Evolutionary conservation across 2,113 vertebrate species (phyloP).

Genomic region (Onychorhynchus coronatus): DNA sequence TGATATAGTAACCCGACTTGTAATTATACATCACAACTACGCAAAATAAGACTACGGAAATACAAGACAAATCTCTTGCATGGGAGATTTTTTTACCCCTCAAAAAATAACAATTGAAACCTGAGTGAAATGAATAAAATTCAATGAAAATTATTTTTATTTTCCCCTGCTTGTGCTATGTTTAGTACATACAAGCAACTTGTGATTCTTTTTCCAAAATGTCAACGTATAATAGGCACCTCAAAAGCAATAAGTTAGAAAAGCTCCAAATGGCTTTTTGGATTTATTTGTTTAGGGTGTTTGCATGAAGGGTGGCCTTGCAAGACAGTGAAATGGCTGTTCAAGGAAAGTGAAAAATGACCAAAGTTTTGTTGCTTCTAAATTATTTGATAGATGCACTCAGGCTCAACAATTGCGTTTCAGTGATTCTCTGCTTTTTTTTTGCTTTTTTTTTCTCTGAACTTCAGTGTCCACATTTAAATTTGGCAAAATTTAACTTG

Average conservation of each 20-base stretch:
- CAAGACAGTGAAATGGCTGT: neutral
- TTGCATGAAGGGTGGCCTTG: neutral
- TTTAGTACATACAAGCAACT: neutral
- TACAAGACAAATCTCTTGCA: neutral
- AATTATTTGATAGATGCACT: constrained; percentile 21
- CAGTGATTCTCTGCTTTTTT: neutral
- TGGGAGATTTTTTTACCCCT: neutral
- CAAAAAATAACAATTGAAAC: neutral
- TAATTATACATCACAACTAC: neutral
- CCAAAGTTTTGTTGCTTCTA: neutral
- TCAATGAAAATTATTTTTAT: neutral
- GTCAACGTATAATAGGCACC: neutral
- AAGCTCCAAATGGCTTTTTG: neutral
- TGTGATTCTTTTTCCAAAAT: neutral
- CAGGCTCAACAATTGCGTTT: neutral
- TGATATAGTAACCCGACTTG: neutral
- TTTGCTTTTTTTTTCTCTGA: neutral
- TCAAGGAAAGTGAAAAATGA: constrained; percentile 12
- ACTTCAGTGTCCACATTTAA: neutral
- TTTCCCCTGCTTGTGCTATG: neutral
- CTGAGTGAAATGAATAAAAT: neutral
- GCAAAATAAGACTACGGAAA: neutral
- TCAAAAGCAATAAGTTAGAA: neutral
- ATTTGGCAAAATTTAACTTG: neutral
- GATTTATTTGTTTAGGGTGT: neutral